phyloP scores from a whole-genome alignment of 1,140 invertebrate genomes.

The Liolophura sinensis region DNA sequence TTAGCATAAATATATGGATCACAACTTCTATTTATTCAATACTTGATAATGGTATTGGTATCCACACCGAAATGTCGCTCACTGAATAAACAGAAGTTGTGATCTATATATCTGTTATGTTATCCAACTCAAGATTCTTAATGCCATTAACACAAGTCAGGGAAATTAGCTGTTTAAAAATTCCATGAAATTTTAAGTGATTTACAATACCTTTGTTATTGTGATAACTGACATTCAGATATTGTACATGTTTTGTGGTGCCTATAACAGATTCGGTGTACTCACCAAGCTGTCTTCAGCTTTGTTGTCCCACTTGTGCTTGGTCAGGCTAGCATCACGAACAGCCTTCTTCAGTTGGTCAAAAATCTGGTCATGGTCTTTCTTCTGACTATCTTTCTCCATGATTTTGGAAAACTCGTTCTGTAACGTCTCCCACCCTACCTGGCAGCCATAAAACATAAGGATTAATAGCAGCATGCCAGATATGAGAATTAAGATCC shows the following conservation, averaged over 20 bases:
- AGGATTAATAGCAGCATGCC: conserved; percentile 4
- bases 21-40: too few species aligned
- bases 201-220: too few species aligned
- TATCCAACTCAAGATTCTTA: too few species aligned
- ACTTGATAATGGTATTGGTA: too few species aligned
- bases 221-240: neutral
- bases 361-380: conserved; percentile 87
- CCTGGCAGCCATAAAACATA: conserved; percentile 46
- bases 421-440: conserved; percentile 86
- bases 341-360: conserved; percentile 88
- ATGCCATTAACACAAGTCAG: too few species aligned
- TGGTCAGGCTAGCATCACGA: conserved; percentile 79
- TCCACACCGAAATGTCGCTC: too few species aligned
- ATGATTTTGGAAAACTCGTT: conserved; percentile 84
- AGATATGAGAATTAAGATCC: too few species aligned
- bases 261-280: neutral
- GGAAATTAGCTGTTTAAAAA: too few species aligned
- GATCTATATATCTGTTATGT: too few species aligned
- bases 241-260: neutral
- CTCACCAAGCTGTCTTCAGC: conserved; percentile 66
- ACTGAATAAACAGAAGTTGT: too few species aligned
- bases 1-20: too few species aligned
- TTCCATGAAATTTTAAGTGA: too few species aligned
- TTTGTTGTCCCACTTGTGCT: conserved; percentile 94
- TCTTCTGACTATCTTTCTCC: conserved; percentile 70